Evolutionary conservation across 2,113 vertebrate species (phyloP), one percentile per base, ranked within the genome.

Genomic region (Salvelinus sp.): DNA sequence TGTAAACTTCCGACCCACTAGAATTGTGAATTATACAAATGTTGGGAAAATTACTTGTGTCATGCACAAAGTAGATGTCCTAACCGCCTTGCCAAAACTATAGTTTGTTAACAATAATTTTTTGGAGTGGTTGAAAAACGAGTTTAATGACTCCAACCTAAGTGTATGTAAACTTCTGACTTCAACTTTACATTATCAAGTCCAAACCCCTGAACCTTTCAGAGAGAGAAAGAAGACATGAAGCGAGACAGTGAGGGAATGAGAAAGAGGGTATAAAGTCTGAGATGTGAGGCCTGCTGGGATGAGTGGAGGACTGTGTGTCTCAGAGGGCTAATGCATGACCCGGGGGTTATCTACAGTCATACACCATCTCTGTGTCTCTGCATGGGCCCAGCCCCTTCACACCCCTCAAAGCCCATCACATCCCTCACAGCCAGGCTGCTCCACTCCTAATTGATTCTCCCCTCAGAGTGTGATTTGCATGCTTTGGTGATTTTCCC

Each of bases 401-500:
- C 50, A 54, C 50, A 54, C 18, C 48, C 16, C 80, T 76, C 78
- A 73, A 76, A 82, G 78, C 62, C 70, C 83, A 3, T 54, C 48
- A 54, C 14, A 54, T 54, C 50, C 16, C 78, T 76, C 80, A 73
- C 80, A 82, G 75, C 54, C 70, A 18, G 78, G 74, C 75, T 25
- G 60, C 60, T 63, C 6, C 60, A 63, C 80, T 85, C 78, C 86
- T 91, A 91, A 92, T 92, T 91, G 92, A 92, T 92, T 93, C 88
- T 90, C 85, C 85, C 90, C 84, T 83, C 75, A 79, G 89, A 90
- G 79, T 73, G 80, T 79, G 86, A 91, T 93, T 92, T 92, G 91
- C 90, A 92, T 89, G 90, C 88, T 91, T 90, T 87, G 85, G 77
- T 79, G 58, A 91, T 88, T 92, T 83, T 88, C 50, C 3, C 85